These are phyloP conservation scores for Heloderma charlesbogerti DNA, from an alignment of 2,113 vertebrate genomes.

Conservation along the genomic window DNA sequence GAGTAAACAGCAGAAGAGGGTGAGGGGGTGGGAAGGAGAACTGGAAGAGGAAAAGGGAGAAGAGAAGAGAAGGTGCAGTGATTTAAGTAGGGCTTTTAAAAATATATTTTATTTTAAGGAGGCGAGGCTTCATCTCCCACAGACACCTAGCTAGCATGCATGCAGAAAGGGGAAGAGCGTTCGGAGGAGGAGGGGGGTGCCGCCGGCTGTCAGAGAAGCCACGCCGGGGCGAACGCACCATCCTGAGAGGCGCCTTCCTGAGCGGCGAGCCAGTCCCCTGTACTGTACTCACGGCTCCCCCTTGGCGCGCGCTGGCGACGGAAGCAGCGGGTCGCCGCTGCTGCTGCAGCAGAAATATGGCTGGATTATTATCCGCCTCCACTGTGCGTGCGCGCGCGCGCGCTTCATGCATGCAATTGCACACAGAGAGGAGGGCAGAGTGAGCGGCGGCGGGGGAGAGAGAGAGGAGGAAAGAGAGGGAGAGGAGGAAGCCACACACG, in stretches of 20 bases:
- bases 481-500: conserved; percentile 22
- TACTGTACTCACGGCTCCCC: conserved; percentile 56
- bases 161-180: neutral
- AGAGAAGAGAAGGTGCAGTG: neutral
- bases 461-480: neutral
- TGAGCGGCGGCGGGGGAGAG: neutral
- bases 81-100: neutral
- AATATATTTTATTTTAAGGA: neutral
- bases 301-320: conserved; percentile 2
- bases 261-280: conserved; percentile 42
- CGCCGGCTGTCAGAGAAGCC: conserved; percentile 67
- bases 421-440: conserved; percentile 39
- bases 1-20: neutral
- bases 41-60: neutral
- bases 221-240: conserved; percentile 74
- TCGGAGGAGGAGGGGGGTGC: conserved; percentile 14
- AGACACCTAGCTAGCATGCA: neutral
- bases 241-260: conserved; percentile 60
- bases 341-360: conserved; percentile 61
- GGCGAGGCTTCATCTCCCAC: neutral
- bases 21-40: neutral
- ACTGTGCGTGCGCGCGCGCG: conserved; percentile 54
- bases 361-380: conserved; percentile 73
- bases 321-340: conserved; percentile 30
- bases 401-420: conserved; percentile 67